Evolutionary conservation across 1,140 invertebrate genomes (phyloP).

Genomic region (Bombus balteatus): DNA sequence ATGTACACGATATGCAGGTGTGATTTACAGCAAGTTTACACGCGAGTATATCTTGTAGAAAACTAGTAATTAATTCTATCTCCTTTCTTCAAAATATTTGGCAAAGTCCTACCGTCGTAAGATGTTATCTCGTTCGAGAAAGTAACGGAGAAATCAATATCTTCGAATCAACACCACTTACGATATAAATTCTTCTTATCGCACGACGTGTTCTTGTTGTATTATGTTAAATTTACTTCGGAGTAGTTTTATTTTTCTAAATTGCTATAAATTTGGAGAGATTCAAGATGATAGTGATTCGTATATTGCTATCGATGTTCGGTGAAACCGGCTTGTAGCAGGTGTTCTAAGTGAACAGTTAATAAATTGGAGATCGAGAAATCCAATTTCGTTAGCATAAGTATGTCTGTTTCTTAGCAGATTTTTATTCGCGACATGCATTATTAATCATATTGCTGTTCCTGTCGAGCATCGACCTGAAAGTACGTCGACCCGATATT

Average conservation of each 20-base stretch:
- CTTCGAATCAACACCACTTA: not conserved
- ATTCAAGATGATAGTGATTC: too few relatives aligned
- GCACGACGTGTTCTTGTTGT: not conserved
- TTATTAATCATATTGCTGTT: not conserved
- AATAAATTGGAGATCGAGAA: slow-evolving; percentile 13
- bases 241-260: not conserved
- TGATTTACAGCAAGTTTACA: not conserved
- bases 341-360: not conserved
- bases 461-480: not conserved
- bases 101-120: not conserved
- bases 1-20: not conserved
- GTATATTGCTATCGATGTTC: too few relatives aligned
- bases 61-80: not conserved
- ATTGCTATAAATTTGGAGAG: too few relatives aligned
- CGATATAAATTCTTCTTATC: not conserved
- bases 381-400: slow-evolving; percentile 20
- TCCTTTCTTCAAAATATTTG: not conserved
- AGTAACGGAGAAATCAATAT: not conserved
- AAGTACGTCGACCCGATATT: not conserved
- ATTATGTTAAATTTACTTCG: not conserved
- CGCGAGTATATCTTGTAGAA: not conserved
- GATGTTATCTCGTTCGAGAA: not conserved
- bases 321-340: not conserved
- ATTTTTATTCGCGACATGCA: slow-evolving; percentile 12
- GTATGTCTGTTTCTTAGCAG: not conserved